Conservation (phyloP, 1,140 invertebrate genomes). For the Idris sp. region DNA sequence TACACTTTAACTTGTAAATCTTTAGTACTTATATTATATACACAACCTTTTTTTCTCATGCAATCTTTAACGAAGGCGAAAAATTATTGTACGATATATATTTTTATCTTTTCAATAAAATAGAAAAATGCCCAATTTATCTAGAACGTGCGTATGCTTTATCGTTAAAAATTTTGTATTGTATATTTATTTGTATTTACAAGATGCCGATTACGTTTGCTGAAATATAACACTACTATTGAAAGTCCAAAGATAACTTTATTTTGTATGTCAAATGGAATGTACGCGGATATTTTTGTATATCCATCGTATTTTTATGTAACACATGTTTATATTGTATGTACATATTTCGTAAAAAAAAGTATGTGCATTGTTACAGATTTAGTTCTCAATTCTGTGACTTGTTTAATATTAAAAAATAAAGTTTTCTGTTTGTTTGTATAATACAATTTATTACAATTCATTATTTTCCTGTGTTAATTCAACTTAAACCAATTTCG, state of each 20-base stretch:
- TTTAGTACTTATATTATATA: slow-evolving; percentile 58
- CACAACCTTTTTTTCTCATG: slow-evolving; percentile 60
- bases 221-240: too few relatives aligned
- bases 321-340: slow-evolving; percentile 41
- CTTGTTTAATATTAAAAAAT: slow-evolving; percentile 23
- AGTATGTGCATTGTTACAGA: slow-evolving; percentile 29
- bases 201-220: too few relatives aligned
- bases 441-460: too few relatives aligned
- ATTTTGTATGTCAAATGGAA: slow-evolving; percentile 40
- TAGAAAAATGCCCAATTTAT: slow-evolving; percentile 75
- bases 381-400: slow-evolving; percentile 19
- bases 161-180: slow-evolving; percentile 25
- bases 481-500: too few relatives aligned
- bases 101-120: slow-evolving; percentile 76
- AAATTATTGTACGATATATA: slow-evolving; percentile 76
- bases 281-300: slow-evolving; percentile 44
- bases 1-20: slow-evolving; percentile 31
- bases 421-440: slow-evolving; percentile 23
- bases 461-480: too few relatives aligned
- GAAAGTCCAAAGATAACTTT: slow-evolving; percentile 18
- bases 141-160: slow-evolving; percentile 56
- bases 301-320: slow-evolving; percentile 37
- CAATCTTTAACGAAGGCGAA: slow-evolving; percentile 53
- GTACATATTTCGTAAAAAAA: slow-evolving; percentile 23
- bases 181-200: slow-evolving; percentile 28